Evolutionary conservation across 2,888 invertebrate species (phyloP).

Genomic region (Zygogramma bicolorata): DNA sequence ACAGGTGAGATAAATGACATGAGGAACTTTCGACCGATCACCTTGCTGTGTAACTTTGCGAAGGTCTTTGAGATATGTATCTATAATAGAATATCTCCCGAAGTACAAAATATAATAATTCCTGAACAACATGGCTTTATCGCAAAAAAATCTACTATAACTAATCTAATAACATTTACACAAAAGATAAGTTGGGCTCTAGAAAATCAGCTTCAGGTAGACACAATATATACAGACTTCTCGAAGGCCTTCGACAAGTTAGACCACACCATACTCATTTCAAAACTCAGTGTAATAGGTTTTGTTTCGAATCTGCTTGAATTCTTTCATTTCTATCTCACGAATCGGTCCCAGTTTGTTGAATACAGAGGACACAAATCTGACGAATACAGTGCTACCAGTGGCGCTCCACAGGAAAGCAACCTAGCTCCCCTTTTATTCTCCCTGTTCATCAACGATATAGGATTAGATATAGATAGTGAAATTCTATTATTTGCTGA

Average conservation of each 20-base stretch:
- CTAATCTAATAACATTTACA: slow-evolving; percentile 2
- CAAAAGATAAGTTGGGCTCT: slow-evolving; percentile 3
- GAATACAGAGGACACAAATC: too few species aligned
- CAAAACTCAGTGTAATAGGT: slow-evolving; percentile 4
- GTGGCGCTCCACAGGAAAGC: too few species aligned
- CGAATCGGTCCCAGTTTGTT: too few species aligned
- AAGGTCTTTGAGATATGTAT: slow-evolving; percentile 13
- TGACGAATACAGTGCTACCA: too few species aligned
- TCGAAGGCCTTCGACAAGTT: too few species aligned
- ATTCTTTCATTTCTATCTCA: too few species aligned
- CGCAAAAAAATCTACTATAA: slow-evolving; percentile 2
- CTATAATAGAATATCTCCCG: slow-evolving; percentile 8
- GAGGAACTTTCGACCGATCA: slow-evolving; percentile 1
- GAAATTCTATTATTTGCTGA: too few species aligned
- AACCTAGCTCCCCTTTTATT: too few species aligned
- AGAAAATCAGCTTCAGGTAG: slow-evolving; percentile 12
- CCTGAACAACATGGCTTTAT: slow-evolving; percentile 7
- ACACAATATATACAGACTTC: neutral
- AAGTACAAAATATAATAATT: slow-evolving; percentile 16
- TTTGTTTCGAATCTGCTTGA: too few species aligned
- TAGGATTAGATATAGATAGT: too few species aligned
- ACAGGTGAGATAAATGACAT: slow-evolving; percentile 3
- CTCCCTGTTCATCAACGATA: too few species aligned
- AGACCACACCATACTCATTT: neutral
- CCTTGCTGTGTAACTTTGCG: slow-evolving; percentile 13